Evolutionary conservation across 2,797 vertebrate genomes (phyloP).

Genomic region (Parauchenoglanis punctatus): DNA sequence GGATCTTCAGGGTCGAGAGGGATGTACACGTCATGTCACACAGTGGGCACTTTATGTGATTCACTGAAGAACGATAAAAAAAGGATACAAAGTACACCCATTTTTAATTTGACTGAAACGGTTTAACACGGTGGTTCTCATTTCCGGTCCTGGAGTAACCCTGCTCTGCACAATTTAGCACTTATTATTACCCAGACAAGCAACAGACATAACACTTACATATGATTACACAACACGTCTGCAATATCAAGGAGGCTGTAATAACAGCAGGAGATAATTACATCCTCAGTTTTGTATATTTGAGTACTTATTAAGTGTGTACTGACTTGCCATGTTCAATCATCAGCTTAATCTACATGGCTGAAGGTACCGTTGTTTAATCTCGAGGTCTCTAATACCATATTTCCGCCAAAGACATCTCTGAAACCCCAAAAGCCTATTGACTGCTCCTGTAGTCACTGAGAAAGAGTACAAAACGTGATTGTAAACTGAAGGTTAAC

Average conservation of each 20-base stretch:
- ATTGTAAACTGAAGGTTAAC: not conserved
- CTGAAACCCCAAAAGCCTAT: not conserved
- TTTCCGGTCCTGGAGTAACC: not conserved
- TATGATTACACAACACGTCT: not conserved
- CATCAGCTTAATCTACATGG: not conserved
- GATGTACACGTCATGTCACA: slow-evolving; percentile 76
- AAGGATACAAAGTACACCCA: not conserved
- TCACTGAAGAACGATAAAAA: slow-evolving; percentile 59
- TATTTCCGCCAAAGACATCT: not conserved
- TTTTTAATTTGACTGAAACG: not conserved
- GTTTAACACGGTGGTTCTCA: not conserved
- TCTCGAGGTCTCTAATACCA: not conserved
- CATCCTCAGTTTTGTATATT: not conserved
- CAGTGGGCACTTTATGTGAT: slow-evolving; percentile 73
- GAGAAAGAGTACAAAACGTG: not conserved
- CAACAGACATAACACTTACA: not conserved
- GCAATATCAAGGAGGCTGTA: not conserved
- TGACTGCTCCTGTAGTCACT: not conserved
- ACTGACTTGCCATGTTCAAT: not conserved
- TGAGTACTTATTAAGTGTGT: not conserved
- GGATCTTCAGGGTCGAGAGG: slow-evolving; percentile 76
- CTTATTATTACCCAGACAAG: not conserved
- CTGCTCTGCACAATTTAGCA: not conserved
- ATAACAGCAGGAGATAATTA: not conserved
- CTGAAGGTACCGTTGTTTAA: not conserved